Evolutionary conservation across 2,888 invertebrate genomes (phyloP), one percentile per base, ranked within the genome.

Genomic region (Ormyrus thymus): DNA sequence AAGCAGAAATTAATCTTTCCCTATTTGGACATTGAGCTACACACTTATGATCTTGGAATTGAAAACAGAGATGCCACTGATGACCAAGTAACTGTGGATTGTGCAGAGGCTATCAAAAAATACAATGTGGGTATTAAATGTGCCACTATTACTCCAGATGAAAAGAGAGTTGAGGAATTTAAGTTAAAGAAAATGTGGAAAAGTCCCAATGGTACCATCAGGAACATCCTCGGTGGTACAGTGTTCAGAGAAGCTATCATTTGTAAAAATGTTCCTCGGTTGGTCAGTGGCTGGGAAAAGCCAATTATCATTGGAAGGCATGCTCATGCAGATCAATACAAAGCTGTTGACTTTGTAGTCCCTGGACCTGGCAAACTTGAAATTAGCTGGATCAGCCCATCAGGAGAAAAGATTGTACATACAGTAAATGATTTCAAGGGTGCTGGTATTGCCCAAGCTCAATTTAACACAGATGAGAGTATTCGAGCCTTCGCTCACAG

Each of bases 41-140:
- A 98, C 88, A 94, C 95, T 7, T 99, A 93, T 90, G 99, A 99
- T 91, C 93, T 99, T 87, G 97, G 99, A 66, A 97, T 99, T 84
- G 97, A 99, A 91, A 93, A 97, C 90, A 93, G 99, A 81, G 98
- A 99, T 89, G 93, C 94, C 84, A 99, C 99, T 69, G 93, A 96
- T 79, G 99, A 99, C 89, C 94, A 97, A 91, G 98, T 99, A 3
- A 99, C 99, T 0, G 92, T 98, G 82, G 99, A 99, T 84, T 98
- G 98, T 90, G 99, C 99, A 7, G 95, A 98, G 90, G 99, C 99
- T 11, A 94, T 99, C 76, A 96, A 97, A 90, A 97, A 97, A 89
- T 98, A 98, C 92, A 98, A 97, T 91, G 99, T 99, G 70, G 99
- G 99, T 59, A 97, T 99, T 83, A 99, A 99, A 91, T 99, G 99